Conservation (phyloP, 2,113 vertebrate genomes). For the Emydocephalus ijimae region DNA sequence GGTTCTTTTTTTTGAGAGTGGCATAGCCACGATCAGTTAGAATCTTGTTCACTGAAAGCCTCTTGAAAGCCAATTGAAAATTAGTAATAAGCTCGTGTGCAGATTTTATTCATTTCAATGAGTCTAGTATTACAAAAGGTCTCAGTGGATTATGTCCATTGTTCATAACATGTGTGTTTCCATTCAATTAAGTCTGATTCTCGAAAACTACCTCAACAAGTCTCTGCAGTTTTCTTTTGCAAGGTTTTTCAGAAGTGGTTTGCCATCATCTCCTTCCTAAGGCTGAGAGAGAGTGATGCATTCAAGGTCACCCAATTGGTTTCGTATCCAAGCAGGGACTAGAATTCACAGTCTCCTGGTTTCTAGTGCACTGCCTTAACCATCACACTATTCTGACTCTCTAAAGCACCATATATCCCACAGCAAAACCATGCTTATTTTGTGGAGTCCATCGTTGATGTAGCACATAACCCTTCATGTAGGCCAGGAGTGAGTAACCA, state of each 20-base stretch:
- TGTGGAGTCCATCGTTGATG: not conserved
- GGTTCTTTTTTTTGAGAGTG: not conserved
- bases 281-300: not conserved
- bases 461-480: not conserved
- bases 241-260: not conserved
- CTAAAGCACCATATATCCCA: not conserved
- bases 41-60: not conserved
- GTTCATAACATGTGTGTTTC: not conserved
- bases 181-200: not conserved
- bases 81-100: not conserved
- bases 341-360: not conserved
- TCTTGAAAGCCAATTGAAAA: not conserved
- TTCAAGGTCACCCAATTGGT: not conserved
- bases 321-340: not conserved
- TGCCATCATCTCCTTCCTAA: not conserved
- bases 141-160: not conserved
- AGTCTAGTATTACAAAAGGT: not conserved
- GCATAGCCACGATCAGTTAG: not conserved
- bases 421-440: not conserved
- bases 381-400: not conserved
- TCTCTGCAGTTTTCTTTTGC: not conserved
- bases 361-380: not conserved
- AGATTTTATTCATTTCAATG: not conserved
- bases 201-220: not conserved
- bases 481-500: not conserved